Evolutionary conservation across 2,113 vertebrate species (phyloP).

Genomic region (Chloroceryle aenea): DNA sequence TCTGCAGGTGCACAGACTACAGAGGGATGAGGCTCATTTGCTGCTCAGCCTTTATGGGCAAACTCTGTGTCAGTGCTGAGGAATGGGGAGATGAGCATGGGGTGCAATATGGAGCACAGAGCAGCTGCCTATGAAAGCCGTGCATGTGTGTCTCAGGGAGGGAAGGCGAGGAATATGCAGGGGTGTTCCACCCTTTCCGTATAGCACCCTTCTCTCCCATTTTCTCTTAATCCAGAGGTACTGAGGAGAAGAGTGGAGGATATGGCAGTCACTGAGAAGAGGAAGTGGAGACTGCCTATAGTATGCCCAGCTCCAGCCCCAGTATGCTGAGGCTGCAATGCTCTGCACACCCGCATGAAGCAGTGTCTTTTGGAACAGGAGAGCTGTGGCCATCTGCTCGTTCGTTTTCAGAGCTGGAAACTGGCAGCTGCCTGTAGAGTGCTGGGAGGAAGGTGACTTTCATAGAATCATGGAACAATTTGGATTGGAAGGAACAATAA

Average conservation of each 20-base stretch:
- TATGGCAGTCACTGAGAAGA: neutral
- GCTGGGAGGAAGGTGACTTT: neutral
- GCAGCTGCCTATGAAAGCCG: neutral
- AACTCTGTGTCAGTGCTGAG: fast-evolving
- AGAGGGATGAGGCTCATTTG: neutral
- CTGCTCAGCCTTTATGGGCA: neutral
- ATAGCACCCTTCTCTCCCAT: neutral
- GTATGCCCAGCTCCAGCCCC: neutral
- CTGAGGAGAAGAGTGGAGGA: neutral
- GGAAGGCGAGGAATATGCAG: neutral
- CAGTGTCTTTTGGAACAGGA: neutral
- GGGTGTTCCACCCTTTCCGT: neutral
- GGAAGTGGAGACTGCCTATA: neutral
- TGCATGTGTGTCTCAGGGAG: neutral
- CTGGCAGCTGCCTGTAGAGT: neutral
- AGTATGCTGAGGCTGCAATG: neutral
- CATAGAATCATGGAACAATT: neutral
- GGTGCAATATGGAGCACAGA: neutral
- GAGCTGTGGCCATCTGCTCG: neutral
- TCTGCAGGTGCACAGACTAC: neutral
- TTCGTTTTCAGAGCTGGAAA: neutral
- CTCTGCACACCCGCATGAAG: neutral
- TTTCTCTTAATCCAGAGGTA: neutral
- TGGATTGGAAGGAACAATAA: neutral
- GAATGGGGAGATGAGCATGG: neutral